Evolutionary conservation across 2,888 invertebrate genomes (phyloP).

Genomic region (Protonemura montana): DNA sequence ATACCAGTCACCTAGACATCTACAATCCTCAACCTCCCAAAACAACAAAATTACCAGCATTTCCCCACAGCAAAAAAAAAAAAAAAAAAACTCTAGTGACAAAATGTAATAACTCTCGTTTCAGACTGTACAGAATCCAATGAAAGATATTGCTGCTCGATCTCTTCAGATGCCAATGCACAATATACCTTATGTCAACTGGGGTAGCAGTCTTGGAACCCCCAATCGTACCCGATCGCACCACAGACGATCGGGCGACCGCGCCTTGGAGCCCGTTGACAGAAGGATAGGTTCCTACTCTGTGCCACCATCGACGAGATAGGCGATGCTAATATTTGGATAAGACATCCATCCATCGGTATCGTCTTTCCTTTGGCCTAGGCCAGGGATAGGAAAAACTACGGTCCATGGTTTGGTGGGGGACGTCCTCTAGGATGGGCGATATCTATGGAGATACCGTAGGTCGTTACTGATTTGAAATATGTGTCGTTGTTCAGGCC

Average conservation of each 20-base stretch:
- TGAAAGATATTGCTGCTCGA: constrained; percentile 46
- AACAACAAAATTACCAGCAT: constrained; percentile 26
- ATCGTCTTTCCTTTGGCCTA: constrained; percentile 17
- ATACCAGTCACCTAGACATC: neutral
- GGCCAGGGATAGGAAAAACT: constrained; percentile 33
- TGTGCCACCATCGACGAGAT: constrained; percentile 34
- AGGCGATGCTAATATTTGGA: constrained; percentile 49
- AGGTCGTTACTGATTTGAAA: no score
- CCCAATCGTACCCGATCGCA: neutral
- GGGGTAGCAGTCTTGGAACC: neutral
- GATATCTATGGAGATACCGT: no score
- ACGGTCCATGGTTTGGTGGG: neutral
- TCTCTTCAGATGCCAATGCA: constrained; percentile 38
- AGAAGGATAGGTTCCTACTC: constrained; percentile 3
- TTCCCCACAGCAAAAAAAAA: constrained; percentile 2
- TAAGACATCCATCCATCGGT: constrained; percentile 43
- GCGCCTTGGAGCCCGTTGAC: neutral
- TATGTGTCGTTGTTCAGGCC: no score
- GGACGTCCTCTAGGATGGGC: no score
- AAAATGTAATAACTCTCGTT: neutral
- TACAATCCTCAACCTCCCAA: neutral
- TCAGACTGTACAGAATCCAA: constrained; percentile 30
- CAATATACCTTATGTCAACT: constrained; percentile 8
- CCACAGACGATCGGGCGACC: neutral
- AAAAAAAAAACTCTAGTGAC: neutral